Evolutionary conservation across 2,113 vertebrate species (phyloP), one percentile per base, ranked within the genome.

Genomic region (Pavo muticus): DNA sequence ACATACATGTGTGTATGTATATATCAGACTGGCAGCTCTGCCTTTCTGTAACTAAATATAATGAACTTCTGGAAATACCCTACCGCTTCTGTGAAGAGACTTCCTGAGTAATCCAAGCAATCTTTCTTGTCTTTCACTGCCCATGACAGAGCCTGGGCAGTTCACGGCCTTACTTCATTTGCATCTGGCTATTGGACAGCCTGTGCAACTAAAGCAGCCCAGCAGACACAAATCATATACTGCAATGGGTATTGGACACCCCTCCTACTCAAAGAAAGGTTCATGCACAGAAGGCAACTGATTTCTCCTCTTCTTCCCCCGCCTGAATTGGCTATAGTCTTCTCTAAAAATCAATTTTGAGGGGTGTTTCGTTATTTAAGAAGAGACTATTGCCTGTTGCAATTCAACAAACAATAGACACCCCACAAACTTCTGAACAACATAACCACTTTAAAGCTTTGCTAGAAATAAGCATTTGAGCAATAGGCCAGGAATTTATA

Each of bases 171-270:
- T 37, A 8, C 11, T 35, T 18, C 44, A 10, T 20, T 50, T 60
- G 54, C 23, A 64, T 13, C 76, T 40, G 40, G 25, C 10, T 59
- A 10, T 18, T 11, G 56, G 40, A 13, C 0, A 24, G 3, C 2
- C 63, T 8, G 9, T 40, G 32, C 47, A 47, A 12, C 0, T 24
- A 42, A 69, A 54, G 52, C 24, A 32, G 35, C 35, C 24, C 74
- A 32, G 5, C 24, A 18, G 24, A 40, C 44, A 14, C 3, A 8
- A 69, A 3, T 44, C 48, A 87, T 16, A 27, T 12, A 32, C 67
- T 32, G 21, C n/a, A 25, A 32, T 0, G 3, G 0, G 7, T 9
- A 5, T 1, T 40, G 64, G 32, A 50, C 35, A 73, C 18, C 29
- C 48, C 77, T 65, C 48, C 77, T 65, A 14, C 10, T 32, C 57